Base-by-base conservation (phyloP, 2,113 vertebrate species). In the Gambusia holbrooki region DNA sequence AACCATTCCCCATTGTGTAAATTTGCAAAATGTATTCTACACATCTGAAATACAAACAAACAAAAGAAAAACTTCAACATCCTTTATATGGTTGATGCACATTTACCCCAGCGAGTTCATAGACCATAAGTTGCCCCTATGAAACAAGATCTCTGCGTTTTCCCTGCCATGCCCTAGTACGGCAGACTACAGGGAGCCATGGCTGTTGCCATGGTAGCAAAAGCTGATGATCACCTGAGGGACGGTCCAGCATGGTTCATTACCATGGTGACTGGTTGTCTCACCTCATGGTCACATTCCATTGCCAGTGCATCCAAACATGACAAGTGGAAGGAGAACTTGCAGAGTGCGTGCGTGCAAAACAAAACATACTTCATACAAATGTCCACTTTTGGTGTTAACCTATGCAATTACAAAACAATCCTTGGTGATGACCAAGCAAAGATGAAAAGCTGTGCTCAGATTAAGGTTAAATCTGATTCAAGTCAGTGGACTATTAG, bases 191-290 rank as follows among this genome's bases (percentile, higher is more conserved):
- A 84, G 87, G 80, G 84, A 90, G 77, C 66, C 2, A 32, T 58
- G 74, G 67, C 87, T 85, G 92, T 93, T 91, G 82, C 90, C 74
- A 88, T 90, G 89, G 82, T 81, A 92, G 83, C 83, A 22, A 60
- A 65, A 84, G 66, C 72, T 75, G 79, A 84, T 87, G 74, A 81
- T 85, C 82, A 85, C 82, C 82, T 48, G 19, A 79, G 86, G 87
- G 87, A 90, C 69, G 75, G 83, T 87, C 84, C 78, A 66, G 33
- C 79, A 69, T 76, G 76, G 75, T 77, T 82, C 79, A 89, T 92
- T 84, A 79, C 88, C 90, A 90, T 90, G 89, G 88, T 71, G 81
- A 92, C 81, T 25, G 61, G 65, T 82, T 79, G 80, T 84, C 76
- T 85, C 15, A 32, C 64, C 80, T 76, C 64, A 32, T 58, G 15